phyloP scores from a whole-genome alignment of 2,888 invertebrate species.

The Scaeva pyrastri region DNA sequence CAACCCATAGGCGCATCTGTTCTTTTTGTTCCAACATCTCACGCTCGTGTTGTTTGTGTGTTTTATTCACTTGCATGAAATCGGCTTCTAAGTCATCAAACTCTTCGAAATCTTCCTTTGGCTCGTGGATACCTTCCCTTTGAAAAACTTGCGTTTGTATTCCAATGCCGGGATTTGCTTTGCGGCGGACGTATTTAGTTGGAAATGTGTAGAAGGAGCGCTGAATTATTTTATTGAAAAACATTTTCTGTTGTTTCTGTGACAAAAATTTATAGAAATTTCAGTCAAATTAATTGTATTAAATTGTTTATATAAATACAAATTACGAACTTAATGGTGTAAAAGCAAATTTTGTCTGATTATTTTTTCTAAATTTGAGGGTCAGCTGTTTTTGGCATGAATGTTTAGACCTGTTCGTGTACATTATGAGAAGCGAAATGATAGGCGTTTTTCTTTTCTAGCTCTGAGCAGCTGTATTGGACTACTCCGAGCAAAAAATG shows the following conservation, averaged over 20 bases:
- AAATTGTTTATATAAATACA: too few species aligned
- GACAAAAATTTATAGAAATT: neutral
- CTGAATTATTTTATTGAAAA: slow-evolving; percentile 17
- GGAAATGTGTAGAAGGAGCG: slow-evolving; percentile 41
- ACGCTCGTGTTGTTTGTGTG: slow-evolving; percentile 85
- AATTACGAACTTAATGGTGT: too few species aligned
- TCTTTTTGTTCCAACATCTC: slow-evolving; percentile 85
- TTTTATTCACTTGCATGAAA: slow-evolving; percentile 85
- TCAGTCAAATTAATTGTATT: neutral
- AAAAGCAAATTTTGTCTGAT: too few species aligned
- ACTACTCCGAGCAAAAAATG: too few species aligned
- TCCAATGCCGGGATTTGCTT: slow-evolving; percentile 68
- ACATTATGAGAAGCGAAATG: too few species aligned
- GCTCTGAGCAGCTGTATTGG: too few species aligned
- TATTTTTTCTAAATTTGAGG: too few species aligned
- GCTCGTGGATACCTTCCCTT: slow-evolving; percentile 50
- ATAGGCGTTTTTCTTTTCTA: too few species aligned
- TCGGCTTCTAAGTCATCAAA: slow-evolving; percentile 84
- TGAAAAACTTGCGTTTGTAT: slow-evolving; percentile 61
- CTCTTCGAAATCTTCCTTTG: slow-evolving; percentile 79
- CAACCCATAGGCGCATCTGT: slow-evolving; percentile 85
- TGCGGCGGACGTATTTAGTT: slow-evolving; percentile 58
- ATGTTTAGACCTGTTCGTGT: too few species aligned
- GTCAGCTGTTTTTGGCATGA: too few species aligned
- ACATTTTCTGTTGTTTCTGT: slow-evolving; percentile 38